Evolutionary conservation across 2,113 vertebrate genomes (phyloP), one percentile per base, ranked within the genome.

Genomic region (Otocyon megalotis): DNA sequence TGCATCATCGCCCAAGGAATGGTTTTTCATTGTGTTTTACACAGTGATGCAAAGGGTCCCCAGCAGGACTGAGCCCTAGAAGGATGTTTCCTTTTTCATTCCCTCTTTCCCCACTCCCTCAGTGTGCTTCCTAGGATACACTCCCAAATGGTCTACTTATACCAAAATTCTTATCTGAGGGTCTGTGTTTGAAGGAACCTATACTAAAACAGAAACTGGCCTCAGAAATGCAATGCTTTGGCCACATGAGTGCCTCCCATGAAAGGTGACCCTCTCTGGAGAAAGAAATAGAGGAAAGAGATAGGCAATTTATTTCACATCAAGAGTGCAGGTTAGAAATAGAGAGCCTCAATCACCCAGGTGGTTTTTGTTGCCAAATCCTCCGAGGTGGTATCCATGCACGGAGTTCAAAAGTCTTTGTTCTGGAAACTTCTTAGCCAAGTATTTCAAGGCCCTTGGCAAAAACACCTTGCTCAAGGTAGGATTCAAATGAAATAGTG

Each of bases 401-500:
- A n/a, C 53, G 83, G 26, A 0, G 28, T 72, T 96, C 71, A 88
- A 84, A 97, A 97, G 67, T 76, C 96, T 76, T 88, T 96, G 16
- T 71, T 94, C 81, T 85, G 22, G 67, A 93, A 69, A 79, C 24
- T 67, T 96, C 89, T 79, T 94, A 86, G 77, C 71, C 81, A 96
- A 77, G 2, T 74, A 12, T 95, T 81, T 83, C 81, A 69, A 83
- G 15, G 13, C 48, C 8, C 3, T 86, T 98, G 79, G 85, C 54
- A 94, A 97, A 89, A 88, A 62, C 95, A 60, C 81, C 48, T 93
- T 88, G 63, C 43, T 97, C 81, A 76, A 95, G 95, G 92, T 97
- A 95, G 54, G 28, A 72, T 53, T 93, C 74, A 84, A 81, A 50
- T 71, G 63, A 63, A 86, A 85, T 22, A 50, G 19, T 17, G 30